A percentile compares a stretch with the other conserved stretches of the same genome.
Evolutionary conservation across 1,140 invertebrate genomes (phyloP).

Genomic region (Sycophaga agraensis): DNA sequence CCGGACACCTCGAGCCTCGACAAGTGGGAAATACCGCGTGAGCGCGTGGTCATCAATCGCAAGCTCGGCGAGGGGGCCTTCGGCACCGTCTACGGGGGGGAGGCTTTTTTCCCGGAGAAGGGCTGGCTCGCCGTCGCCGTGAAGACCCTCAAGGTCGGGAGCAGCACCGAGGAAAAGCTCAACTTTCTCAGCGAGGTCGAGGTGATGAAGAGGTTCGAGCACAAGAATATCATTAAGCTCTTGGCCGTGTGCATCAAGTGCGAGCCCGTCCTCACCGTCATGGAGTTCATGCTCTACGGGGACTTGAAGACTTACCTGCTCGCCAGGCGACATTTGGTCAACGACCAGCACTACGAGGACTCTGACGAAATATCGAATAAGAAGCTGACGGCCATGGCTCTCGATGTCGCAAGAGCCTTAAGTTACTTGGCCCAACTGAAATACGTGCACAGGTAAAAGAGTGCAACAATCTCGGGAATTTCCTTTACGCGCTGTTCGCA

Average conservation of each 20-base stretch:
- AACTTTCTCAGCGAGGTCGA: constrained; percentile 92
- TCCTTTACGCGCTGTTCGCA: neutral
- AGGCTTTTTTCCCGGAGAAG: constrained; percentile 68
- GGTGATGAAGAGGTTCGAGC: constrained; percentile 88
- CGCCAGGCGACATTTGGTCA: constrained; percentile 79
- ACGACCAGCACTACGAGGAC: constrained; percentile 65
- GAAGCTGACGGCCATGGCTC: constrained; percentile 79
- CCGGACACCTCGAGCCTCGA: constrained; percentile 64
- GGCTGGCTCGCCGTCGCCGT: constrained; percentile 88
- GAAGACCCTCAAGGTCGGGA: constrained; percentile 84
- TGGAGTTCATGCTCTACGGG: constrained; percentile 93
- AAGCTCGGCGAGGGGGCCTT: constrained; percentile 88
- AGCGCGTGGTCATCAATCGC: constrained; percentile 86
- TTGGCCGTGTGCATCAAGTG: constrained; percentile 82
- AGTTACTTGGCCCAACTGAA: constrained; percentile 77
- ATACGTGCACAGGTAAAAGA: constrained; percentile 72
- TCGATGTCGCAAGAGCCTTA: constrained; percentile 83
- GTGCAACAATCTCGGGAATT: neutral
- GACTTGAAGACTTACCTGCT: constrained; percentile 87
- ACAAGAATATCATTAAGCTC: constrained; percentile 86
- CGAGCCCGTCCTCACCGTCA: constrained; percentile 85
- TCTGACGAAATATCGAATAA: constrained; percentile 76
- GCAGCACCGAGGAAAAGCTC: constrained; percentile 82
- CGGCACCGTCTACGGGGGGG: constrained; percentile 84
- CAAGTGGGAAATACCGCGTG: constrained; percentile 83